These are phyloP conservation scores for Panthera leo DNA, from an alignment of 2,113 vertebrate species.

Conservation along the genomic window DNA sequence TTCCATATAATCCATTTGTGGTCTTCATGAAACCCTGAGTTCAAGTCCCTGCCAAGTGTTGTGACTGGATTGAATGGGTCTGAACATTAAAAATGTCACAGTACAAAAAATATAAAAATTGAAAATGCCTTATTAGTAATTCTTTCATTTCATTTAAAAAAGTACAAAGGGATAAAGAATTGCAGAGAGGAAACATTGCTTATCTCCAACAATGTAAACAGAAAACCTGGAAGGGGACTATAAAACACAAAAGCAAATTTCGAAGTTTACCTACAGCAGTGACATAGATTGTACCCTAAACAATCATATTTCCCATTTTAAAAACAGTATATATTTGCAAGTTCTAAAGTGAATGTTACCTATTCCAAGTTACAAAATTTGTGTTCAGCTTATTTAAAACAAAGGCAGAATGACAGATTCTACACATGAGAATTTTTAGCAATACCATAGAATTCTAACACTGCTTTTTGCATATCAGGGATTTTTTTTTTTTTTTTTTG, in stretches of 20 bases:
- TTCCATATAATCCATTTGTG: neutral
- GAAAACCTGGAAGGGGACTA: neutral
- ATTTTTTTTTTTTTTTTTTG: neutral
- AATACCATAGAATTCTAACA: constrained; percentile 27
- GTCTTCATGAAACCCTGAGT: neutral
- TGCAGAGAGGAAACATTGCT: neutral
- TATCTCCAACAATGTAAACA: neutral
- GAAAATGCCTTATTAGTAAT: neutral
- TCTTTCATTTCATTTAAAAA: constrained; percentile 22
- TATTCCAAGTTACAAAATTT: constrained; percentile 26
- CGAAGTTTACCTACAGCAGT: neutral
- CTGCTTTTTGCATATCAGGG: constrained; percentile 18
- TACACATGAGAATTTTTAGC: constrained; percentile 32
- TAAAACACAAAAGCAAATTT: constrained; percentile 1
- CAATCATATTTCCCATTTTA: neutral
- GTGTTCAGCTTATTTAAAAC: constrained; percentile 20
- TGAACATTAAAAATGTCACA: neutral
- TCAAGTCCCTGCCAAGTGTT: neutral
- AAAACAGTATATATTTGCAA: neutral
- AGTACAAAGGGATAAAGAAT: neutral
- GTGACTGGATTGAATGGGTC: neutral
- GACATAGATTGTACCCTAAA: neutral
- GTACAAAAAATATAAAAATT: neutral
- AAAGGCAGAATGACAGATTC: constrained; percentile 24
- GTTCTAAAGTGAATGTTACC: constrained; percentile 32